Evolutionary conservation across 2,888 invertebrate genomes (phyloP), one percentile per base, ranked within the genome.

Genomic region (Drosophila flavopinicola): DNA sequence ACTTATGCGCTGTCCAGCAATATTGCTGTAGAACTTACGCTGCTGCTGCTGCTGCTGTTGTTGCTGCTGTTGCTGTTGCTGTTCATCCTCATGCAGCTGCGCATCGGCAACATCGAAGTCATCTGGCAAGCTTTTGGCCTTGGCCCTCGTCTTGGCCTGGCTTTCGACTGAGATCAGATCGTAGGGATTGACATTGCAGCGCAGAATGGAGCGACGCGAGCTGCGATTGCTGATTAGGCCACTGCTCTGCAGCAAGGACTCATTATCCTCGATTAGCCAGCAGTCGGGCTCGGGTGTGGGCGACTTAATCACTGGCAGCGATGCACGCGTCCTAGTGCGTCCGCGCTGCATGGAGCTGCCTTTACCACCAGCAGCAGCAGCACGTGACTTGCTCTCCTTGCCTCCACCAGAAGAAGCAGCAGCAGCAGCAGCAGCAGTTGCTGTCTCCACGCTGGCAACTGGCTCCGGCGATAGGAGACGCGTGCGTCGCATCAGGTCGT

Each of bases 141-240:
- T 52, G 17, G 48, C 60, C 45, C 51, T 44, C 41, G 57, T 64
- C 54, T 67, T 66, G 41, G 65, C 72, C 60, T 58, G 58, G 53
- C 61, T 69, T 69, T 88, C 92, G 67, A 92, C 92, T 89, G 95
- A 94, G 79, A 96, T 94, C 87, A 96, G 92, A 73, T 96, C 95
- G 88, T 96, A 96, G 2, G 96, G 96, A 90, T 96, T 96, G 33
- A 96, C 95, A 89, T 95, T 94, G 91, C 96, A 96, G 79, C 96
- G 95, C 35, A 96, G 91, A 71, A 96, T 96, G 13, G 96, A 96
- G 72, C 93, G 94, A 38, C 94, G 90, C n/a, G 56, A 39, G 25
- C 24, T 29, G 47, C 44, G 10, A 15, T 47, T 52, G 27, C 32
- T 49, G 47, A 51, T 66, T 17, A 76, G 38, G 29, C 76, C 66